A percentile compares a stretch with the other conserved stretches of the same genome.
Conservation (phyloP, 2,113 vertebrate genomes). For the Xiphorhynchus elegans region DNA sequence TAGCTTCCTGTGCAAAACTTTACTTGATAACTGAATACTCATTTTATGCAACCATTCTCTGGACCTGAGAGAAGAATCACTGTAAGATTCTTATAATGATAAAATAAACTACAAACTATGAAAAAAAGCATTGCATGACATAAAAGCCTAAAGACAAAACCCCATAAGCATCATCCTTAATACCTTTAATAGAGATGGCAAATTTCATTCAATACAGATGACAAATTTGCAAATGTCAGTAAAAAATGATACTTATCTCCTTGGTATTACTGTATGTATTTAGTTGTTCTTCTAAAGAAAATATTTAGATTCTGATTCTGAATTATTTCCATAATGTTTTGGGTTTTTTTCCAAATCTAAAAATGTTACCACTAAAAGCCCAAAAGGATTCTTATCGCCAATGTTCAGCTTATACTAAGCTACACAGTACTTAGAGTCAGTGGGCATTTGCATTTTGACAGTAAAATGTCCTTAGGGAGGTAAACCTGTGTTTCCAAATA, state of each 20-base stretch:
- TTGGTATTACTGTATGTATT: not conserved
- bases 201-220: not conserved
- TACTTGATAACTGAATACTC: not conserved
- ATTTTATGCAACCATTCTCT: not conserved
- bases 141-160: not conserved
- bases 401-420: not conserved
- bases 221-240: not conserved
- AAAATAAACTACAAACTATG: not conserved
- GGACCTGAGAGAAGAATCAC: not conserved
- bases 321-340: not conserved
- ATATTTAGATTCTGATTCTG: not conserved
- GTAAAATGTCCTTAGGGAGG: not conserved
- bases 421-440: not conserved
- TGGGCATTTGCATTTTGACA: not conserved
- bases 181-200: not conserved
- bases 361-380: not conserved
- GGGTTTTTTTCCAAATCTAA: not conserved
- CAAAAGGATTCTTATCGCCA: not conserved
- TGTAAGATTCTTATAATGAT: not conserved
- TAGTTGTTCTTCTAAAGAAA: not conserved
- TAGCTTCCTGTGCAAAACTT: not conserved
- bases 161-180: not conserved
- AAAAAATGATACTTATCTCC: not conserved
- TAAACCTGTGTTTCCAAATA: slow-evolving; percentile 10
- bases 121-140: not conserved